These are phyloP conservation scores for Mareca strepera DNA, from an alignment of 2,797 vertebrate species.

Conservation along the genomic window DNA sequence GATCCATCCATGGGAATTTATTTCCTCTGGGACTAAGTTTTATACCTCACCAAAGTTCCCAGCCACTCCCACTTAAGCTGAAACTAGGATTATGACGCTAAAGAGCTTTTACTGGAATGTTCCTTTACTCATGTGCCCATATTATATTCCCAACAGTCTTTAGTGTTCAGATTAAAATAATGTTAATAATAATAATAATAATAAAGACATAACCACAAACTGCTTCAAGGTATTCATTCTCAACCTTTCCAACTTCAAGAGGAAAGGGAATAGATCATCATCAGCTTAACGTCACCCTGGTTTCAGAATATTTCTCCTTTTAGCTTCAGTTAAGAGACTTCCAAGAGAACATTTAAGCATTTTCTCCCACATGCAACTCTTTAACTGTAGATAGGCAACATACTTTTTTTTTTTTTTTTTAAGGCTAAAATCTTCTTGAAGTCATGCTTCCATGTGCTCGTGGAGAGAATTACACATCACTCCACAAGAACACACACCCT, in stretches of 20 bases:
- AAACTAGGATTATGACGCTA: neutral
- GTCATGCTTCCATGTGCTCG: conserved; percentile 46
- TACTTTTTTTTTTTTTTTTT: neutral
- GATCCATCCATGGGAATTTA: neutral
- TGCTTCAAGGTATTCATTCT: neutral
- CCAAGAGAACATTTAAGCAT: conserved; percentile 3
- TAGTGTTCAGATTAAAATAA: neutral
- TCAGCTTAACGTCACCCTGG: neutral
- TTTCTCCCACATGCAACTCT: conserved; percentile 46
- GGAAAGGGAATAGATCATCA: neutral
- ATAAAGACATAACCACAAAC: neutral
- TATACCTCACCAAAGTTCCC: neutral
- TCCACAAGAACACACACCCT: conserved; percentile 57
- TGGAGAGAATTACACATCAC: conserved; percentile 63
- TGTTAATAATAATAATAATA: neutral
- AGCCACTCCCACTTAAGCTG: neutral
- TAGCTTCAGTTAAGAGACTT: no score
- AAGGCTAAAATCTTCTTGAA: conserved; percentile 31
- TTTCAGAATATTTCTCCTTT: no score
- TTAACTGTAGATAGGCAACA: conserved; percentile 27
- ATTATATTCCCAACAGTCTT: neutral
- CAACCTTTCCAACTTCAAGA: conserved; percentile 1
- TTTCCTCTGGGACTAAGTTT: neutral
- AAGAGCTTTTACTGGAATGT: neutral
- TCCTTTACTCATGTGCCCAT: neutral